Evolutionary conservation across 2,113 vertebrate genomes (phyloP).

Genomic region (Malurus alboscapulatus): DNA sequence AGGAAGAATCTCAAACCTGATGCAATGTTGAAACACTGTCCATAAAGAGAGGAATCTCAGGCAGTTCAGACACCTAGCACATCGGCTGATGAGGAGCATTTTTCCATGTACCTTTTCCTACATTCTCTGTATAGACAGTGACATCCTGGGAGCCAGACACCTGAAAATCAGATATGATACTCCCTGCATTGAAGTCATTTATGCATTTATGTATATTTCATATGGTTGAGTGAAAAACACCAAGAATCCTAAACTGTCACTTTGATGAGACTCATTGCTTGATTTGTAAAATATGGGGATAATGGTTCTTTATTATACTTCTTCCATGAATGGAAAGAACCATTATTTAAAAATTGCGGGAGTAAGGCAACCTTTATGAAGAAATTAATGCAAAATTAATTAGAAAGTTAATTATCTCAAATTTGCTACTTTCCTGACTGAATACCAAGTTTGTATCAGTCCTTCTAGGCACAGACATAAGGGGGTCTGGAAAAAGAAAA

Average conservation of each 20-base stretch:
- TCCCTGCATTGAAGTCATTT: not conserved
- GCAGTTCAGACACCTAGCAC: not conserved
- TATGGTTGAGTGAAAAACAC: not conserved
- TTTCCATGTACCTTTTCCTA: not conserved
- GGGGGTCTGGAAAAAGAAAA: not conserved
- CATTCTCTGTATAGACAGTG: not conserved
- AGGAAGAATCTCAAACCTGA: not conserved
- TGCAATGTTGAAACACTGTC: not conserved
- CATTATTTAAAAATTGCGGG: not conserved
- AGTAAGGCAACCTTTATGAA: not conserved
- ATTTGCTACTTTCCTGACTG: not conserved
- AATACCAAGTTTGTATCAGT: not conserved
- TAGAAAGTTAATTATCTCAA: not conserved
- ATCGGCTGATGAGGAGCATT: not conserved
- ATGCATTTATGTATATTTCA: not conserved
- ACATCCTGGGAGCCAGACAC: not conserved
- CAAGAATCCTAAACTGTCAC: not conserved
- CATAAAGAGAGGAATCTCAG: not conserved
- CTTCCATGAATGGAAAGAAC: not conserved
- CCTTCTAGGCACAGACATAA: constrained; percentile 34
- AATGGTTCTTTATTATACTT: not conserved
- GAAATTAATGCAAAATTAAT: not conserved
- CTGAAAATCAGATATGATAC: not conserved
- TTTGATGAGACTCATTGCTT: not conserved
- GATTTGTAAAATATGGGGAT: not conserved